phyloP scores from a whole-genome alignment of 2,888 invertebrate genomes.

The Cataglyphis livida region DNA sequence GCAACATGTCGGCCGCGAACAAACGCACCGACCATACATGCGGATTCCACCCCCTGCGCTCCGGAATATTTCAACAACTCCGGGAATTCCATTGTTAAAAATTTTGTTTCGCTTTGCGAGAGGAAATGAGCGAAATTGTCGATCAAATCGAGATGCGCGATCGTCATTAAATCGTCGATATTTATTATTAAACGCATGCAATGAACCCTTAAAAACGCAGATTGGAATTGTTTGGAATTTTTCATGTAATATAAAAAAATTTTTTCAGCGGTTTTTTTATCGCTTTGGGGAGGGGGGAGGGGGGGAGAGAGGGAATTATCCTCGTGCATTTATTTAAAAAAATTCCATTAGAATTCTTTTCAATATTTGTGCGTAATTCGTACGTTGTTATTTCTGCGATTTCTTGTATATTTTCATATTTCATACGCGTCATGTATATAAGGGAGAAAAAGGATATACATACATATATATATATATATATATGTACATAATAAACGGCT shows the following conservation, averaged over 20 bases:
- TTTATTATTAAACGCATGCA: slow-evolving; percentile 22
- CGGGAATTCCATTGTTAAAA: slow-evolving; percentile 50
- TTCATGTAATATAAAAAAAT: slow-evolving; percentile 9
- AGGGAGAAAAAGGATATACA: neutral
- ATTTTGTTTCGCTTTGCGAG: slow-evolving; percentile 24
- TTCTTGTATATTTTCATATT: slow-evolving; percentile 6
- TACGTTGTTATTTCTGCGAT: neutral
- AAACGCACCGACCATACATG: slow-evolving; percentile 35
- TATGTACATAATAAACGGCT: slow-evolving; percentile 24
- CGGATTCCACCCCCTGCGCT: slow-evolving; percentile 26
- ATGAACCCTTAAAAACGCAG: slow-evolving; percentile 9
- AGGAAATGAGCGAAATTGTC: slow-evolving; percentile 20
- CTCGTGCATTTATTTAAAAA: neutral
- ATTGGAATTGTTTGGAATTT: slow-evolving; percentile 5
- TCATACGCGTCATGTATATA: neutral
- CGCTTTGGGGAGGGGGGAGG: neutral
- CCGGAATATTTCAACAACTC: slow-evolving; percentile 42
- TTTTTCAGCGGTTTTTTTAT: neutral
- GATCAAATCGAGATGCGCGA: slow-evolving; percentile 32
- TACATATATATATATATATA: neutral
- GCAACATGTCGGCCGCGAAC: slow-evolving; percentile 51
- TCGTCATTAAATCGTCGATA: slow-evolving; percentile 31
- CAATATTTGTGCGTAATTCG: neutral
- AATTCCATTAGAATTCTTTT: neutral
- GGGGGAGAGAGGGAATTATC: neutral